A percentile compares a stretch with the other conserved stretches of the same genome.
Conservation (phyloP, 1,140 invertebrate species). For the Nomia melanderi region DNA sequence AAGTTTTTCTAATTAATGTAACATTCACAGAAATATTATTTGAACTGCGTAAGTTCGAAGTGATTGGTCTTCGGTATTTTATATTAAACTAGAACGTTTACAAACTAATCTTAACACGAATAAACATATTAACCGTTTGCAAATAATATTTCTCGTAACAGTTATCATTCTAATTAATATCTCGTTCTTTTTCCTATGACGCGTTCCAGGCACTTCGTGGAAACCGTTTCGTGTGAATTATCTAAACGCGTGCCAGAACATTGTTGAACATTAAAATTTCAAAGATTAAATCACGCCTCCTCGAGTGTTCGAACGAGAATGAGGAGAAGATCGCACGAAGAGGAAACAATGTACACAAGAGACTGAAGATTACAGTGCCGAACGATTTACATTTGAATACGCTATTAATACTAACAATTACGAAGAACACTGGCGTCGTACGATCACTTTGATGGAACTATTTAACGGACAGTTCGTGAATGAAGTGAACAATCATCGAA, state of each 20-base stretch:
- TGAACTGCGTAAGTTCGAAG: not conserved
- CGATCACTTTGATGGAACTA: not conserved
- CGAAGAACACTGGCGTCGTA: not conserved
- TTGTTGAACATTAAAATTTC: not conserved
- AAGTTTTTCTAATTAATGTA: not conserved
- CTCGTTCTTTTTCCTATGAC: not conserved
- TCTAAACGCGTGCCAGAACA: not conserved
- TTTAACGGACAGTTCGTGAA: constrained; percentile 1
- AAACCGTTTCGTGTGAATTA: not conserved
- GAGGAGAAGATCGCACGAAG: too few species aligned
- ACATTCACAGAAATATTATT: not conserved
- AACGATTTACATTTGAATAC: constrained; percentile 32
- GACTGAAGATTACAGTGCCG: too few species aligned
- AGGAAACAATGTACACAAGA: constrained; percentile 9
- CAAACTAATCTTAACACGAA: not conserved
- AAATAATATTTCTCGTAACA: not conserved
- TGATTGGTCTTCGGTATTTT: too few species aligned
- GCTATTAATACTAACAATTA: constrained; percentile 38
- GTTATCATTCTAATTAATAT: not conserved
- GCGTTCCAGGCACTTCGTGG: not conserved
- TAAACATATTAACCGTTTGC: not conserved
- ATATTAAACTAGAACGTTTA: too few species aligned
- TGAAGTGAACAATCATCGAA: not conserved
- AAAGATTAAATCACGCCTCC: constrained; percentile 13
- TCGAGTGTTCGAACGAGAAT: not conserved